phyloP scores from a whole-genome alignment of 1,140 invertebrate genomes.

The Rhopalosiphum maidis region DNA sequence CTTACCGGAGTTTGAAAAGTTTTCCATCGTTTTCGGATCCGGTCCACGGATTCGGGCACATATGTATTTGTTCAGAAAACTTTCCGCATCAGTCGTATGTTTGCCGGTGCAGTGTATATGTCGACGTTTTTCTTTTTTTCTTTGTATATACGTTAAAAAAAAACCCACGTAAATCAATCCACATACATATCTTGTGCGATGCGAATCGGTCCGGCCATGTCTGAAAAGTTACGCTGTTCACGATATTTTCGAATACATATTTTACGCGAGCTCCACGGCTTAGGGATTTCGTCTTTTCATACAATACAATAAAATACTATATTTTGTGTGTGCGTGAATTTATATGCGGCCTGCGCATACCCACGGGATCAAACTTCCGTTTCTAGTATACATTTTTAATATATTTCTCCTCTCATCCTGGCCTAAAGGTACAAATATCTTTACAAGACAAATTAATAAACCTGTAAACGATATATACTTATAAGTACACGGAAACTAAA shows the following conservation, averaged over 20 bases:
- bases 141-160: not conserved
- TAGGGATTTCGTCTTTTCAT: not conserved
- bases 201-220: not conserved
- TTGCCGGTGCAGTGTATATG: not conserved
- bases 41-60: slow-evolving; percentile 10
- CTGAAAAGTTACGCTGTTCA: slow-evolving; percentile 34
- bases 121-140: not conserved
- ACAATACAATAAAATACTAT: not conserved
- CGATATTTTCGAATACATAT: not conserved
- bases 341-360: not conserved
- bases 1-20: slow-evolving; percentile 3
- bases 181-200: not conserved
- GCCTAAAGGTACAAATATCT: not conserved
- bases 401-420: not conserved
- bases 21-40: slow-evolving; percentile 38
- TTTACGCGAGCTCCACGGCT: not conserved
- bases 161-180: slow-evolving; percentile 40
- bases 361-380: not conserved
- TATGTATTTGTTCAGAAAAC: slow-evolving; percentile 41
- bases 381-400: not conserved
- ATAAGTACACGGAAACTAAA: not conserved
- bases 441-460: not conserved
- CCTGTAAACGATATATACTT: not conserved
- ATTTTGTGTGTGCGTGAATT: not conserved
- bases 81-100: slow-evolving; percentile 8